phyloP scores from a whole-genome alignment of 1,140 invertebrate genomes.

The Eriocheir sinensis region DNA sequence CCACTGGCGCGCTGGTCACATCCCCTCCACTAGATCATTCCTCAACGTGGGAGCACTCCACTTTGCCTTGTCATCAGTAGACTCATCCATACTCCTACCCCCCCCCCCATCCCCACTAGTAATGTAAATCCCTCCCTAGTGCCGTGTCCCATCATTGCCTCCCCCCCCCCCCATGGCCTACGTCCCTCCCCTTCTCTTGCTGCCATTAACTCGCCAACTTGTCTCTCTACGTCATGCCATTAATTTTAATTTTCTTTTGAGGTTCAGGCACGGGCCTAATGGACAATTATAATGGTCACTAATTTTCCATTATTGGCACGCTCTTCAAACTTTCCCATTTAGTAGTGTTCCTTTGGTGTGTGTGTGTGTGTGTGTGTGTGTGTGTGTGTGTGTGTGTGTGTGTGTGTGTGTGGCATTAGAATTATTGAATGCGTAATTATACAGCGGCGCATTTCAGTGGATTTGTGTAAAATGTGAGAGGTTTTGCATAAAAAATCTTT shows the following conservation, averaged over 20 bases:
- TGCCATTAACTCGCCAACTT: not conserved
- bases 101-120: no score
- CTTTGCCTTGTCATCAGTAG: no score
- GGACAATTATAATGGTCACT: constrained; percentile 16
- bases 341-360: not conserved
- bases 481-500: not conserved
- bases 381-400: constrained; percentile 5
- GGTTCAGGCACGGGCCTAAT: not conserved
- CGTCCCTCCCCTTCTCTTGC: no score
- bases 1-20: no score
- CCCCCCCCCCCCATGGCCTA: no score
- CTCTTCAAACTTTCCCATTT: not conserved
- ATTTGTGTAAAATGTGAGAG: not conserved
- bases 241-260: constrained; percentile 14
- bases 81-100: no score
- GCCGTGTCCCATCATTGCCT: no score
- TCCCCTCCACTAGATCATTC: no score
- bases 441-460: not conserved
- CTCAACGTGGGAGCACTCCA: no score
- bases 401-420: not conserved
- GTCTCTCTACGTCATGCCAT: not conserved
- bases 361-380: constrained; percentile 1
- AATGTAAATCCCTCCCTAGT: no score
- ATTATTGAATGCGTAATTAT: not conserved
- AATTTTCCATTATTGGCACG: not conserved